These are phyloP conservation scores for Pelobates cultripes DNA, from an alignment of 2,797 vertebrate genomes.

Conservation along the genomic window DNA sequence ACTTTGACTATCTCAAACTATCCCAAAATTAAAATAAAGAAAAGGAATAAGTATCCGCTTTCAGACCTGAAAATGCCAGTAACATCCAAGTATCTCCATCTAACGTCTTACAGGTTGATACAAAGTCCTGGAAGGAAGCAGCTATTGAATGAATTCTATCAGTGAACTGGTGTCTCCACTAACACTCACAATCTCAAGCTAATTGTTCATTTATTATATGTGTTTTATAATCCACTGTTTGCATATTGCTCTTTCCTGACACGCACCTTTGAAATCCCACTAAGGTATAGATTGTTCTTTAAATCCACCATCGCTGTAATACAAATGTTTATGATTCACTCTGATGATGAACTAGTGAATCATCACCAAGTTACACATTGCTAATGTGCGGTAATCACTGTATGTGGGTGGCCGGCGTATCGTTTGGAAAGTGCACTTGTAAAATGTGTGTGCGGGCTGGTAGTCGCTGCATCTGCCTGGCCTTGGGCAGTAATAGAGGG, in stretches of 20 bases:
- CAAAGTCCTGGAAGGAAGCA: too few species aligned
- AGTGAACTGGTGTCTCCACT: too few species aligned
- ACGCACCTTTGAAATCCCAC: not conserved
- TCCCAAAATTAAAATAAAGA: too few species aligned
- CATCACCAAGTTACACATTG: not conserved
- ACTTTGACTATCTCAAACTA: too few species aligned
- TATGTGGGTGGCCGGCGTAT: slow-evolving; percentile 30
- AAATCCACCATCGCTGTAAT: slow-evolving; percentile 1
- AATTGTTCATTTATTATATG: slow-evolving; percentile 49
- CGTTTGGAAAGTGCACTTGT: not conserved
- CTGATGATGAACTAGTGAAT: not conserved
- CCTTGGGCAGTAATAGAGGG: too few species aligned
- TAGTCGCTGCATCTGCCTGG: too few species aligned
- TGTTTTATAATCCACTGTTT: slow-evolving; percentile 15
- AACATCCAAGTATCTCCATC: too few species aligned
- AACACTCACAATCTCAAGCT: slow-evolving; percentile 7
- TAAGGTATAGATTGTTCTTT: not conserved
- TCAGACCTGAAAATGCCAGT: too few species aligned
- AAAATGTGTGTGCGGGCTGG: too few species aligned
- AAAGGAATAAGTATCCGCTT: too few species aligned
- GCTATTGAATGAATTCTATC: too few species aligned
- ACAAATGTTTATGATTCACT: not conserved
- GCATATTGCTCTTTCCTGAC: not conserved
- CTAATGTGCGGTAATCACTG: not conserved
- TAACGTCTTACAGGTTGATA: too few species aligned